These are phyloP conservation scores for Stegastes partitus DNA, from an alignment of 2,113 vertebrate species.

Conservation along the genomic window DNA sequence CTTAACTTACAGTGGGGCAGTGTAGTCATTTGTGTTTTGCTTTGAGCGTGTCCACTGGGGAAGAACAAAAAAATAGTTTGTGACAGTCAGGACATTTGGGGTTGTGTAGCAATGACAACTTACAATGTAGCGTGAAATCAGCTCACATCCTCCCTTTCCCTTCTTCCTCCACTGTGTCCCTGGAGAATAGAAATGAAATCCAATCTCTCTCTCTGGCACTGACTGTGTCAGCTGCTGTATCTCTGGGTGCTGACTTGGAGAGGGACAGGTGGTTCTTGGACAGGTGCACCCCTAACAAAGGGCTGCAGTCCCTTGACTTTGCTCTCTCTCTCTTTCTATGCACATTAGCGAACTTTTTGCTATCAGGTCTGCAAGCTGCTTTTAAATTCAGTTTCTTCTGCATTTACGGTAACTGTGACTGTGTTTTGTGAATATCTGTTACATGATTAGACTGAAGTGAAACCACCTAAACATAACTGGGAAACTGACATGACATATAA, in stretches of 20 bases:
- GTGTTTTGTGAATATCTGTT: neutral
- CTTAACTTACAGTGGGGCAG: neutral
- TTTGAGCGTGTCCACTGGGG: neutral
- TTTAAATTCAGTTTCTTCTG: neutral
- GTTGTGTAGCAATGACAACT: slow-evolving; percentile 49
- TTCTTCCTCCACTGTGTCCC: slow-evolving; percentile 31
- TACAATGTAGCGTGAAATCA: slow-evolving; percentile 73
- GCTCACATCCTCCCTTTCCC: slow-evolving; percentile 62
- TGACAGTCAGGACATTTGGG: slow-evolving; percentile 37
- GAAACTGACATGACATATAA: neutral
- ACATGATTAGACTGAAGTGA: neutral
- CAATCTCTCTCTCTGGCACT: slow-evolving; percentile 56
- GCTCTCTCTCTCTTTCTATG: no score
- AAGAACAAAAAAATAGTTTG: neutral
- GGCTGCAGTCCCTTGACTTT: slow-evolving; percentile 19
- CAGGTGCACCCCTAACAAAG: slow-evolving; percentile 71
- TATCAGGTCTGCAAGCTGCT: neutral
- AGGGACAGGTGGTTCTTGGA: slow-evolving; percentile 71
- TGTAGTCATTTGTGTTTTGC: slow-evolving; percentile 6
- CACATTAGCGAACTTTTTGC: neutral
- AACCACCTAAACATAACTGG: neutral
- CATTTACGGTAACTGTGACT: neutral
- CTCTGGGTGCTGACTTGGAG: slow-evolving; percentile 47
- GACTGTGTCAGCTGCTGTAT: slow-evolving; percentile 66
- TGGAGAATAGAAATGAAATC: slow-evolving; percentile 62